Evolutionary conservation across 2,888 invertebrate species (phyloP), one percentile per base, ranked within the genome.

Genomic region (Ochropleura leucogaster): DNA sequence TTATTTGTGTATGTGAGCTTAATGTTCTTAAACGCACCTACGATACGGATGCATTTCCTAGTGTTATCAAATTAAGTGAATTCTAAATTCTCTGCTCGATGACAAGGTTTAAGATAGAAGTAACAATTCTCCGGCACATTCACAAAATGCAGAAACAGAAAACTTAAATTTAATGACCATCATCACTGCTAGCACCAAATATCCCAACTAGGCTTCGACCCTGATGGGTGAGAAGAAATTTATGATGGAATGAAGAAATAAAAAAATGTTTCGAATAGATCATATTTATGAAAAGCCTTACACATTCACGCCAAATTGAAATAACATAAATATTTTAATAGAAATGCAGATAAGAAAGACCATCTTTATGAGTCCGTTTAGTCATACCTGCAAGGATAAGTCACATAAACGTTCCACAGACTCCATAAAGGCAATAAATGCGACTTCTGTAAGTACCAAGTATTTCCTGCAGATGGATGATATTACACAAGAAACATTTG

Each of bases 381-480:
- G 51, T 80, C 42, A 65, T 55, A 62, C 30, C 72, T 57, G 53
- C 53, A 3, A 12, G 44, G 18, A 68, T 53, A 68, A 75, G 14
- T 68, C 78, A 68, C 68, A 47, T 68, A 53, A 66, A 78, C 55
- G 64, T 59, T 55, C 67, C 55, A 0, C 59, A 49, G 59, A n/a
- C 68, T 68, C 72, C 80, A 78, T 80, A 59, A 80, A 77, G 51
- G 55, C 67, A 78, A 78, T 65, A 49, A 42, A 82, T 82, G 78
- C 14, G 72, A 82, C 64, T 80, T 82, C 16, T 40, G 16, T 59
- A 69, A 81, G 63, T 30, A 20, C 53, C 46, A 0, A 4, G n/a
- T 40, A 44, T 30, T 67, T 67, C 16, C 49, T n/a, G 57, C 70
- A 62, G 65, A 77, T 82, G 30, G 42, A 81, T 79, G 64, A 14